Base-by-base conservation (phyloP, 2,888 invertebrate genomes). In the Cylindroiulus punctatus region DNA sequence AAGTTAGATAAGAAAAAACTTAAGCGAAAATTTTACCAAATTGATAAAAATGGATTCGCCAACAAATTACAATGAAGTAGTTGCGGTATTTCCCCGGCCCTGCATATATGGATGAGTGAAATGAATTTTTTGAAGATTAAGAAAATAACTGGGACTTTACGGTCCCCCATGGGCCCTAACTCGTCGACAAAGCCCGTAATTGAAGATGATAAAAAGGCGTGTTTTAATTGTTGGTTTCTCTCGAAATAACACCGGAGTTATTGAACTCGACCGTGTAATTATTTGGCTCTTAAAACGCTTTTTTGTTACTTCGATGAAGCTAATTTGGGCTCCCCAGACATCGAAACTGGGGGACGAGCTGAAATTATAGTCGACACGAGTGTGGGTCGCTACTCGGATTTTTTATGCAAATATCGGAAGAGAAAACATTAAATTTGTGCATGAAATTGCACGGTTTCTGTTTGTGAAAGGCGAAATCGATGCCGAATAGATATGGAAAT, bases 191-290 rank as follows among this genome's bases (percentile, higher is more conserved):
- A 14, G 30, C 22, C 30, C 14, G 76, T 76, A 76, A 30, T 76
- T 76, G 36, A 90, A 89, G 86, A 87, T 52, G 86, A 84, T 81
- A 85, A 19, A 85, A 81, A n/a, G 0, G 3, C 0, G 30, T 17
- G 30, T 85, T 40, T 85, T 76, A 84, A 57, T 65, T 57, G 76
- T 30, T 57, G 82, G 76, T 30, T 76, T 76, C 14, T 76, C 30
- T 30, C 14, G 0, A 30, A 76, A 76, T 76, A 76, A 76, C 30
- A 30, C 22, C 1, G 30, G 76, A 76, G 30, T 76, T 76, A 76
- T 76, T 30, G 76, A 76, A 76, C 30, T 76, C 76, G 26, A 76
- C 30, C 14, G 76, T 76, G 14, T 76, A 76, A 76, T 76, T 76
- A 76, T 76, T 76, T 76, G 30, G 0, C 76, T 76, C 76, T 30